Evolutionary conservation across 2,113 vertebrate species (phyloP), one percentile per base, ranked within the genome.

Genomic region (Casuarius casuarius): DNA sequence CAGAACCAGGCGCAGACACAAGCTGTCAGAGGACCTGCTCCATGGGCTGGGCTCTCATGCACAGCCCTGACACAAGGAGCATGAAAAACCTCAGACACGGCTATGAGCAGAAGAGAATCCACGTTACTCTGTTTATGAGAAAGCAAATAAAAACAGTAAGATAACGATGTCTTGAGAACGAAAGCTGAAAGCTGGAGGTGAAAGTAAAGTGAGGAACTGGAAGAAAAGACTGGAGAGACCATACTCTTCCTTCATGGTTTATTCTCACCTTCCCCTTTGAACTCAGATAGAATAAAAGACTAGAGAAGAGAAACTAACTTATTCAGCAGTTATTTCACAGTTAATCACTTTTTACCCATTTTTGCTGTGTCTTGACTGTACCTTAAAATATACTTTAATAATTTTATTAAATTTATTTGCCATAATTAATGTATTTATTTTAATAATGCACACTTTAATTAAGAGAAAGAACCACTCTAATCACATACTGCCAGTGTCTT

Each of bases 61-160:
- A 2, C 4, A 18, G 12, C 72, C 19, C 4, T 20, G 46, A 54
- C 2, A 15, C 6, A 67, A 18, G 17, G n/a, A 18, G 29, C 0
- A 0, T 8, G 31, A 63, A 28, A 46, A n/a, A n/a, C 48, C 61
- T n/a, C 19, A 5, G 49, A 8, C 4, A 8, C 10, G 2, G 6
- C 49, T 14, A 5, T 0, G 1, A 66, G 67, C 73, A 72, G 49
- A 5, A 8, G 5, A 12, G 59, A 14, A 33, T 19, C 9, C 8
- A 2, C 2, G 0, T 59, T 40, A 58, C 12, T 51, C 62, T 52
- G 42, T 62, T 58, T 15, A 29, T 38, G n/a, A 40, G 49, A 65
- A 80, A 35, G 6, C 15, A 52, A 40, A 58, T 16, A 44, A 22
- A 48, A 40, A 13, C 20, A 35, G 46, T 15, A 9, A n/a, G 54